These are phyloP conservation scores for Augochlorella aurata DNA, from an alignment of 2,888 invertebrate genomes.

Conservation along the genomic window DNA sequence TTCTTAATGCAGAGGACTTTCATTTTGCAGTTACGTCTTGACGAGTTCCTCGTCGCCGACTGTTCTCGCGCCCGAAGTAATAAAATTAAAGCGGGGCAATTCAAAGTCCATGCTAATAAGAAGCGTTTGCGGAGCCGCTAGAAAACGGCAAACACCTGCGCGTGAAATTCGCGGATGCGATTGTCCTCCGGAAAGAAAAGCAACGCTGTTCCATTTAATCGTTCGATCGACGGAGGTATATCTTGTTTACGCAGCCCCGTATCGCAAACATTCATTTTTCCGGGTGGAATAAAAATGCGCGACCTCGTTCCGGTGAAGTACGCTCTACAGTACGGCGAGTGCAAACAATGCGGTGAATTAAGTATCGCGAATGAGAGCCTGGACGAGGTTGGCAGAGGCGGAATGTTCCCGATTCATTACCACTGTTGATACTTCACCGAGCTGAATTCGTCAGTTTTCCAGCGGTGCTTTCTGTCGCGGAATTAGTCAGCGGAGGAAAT, in stretches of 20 bases:
- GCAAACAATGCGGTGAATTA: neutral
- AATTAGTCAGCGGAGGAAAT: conserved; percentile 59
- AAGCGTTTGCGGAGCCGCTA: too few relatives aligned
- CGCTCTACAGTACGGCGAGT: neutral
- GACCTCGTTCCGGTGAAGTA: neutral
- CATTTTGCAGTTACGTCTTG: too few relatives aligned
- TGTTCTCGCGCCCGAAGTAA: too few relatives aligned
- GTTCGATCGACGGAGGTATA: neutral
- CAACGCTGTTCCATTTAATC: neutral
- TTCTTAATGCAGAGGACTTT: too few relatives aligned
- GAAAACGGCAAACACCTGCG: too few relatives aligned
- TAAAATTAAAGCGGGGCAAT: too few relatives aligned
- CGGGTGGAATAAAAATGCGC: neutral
- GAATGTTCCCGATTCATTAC: neutral
- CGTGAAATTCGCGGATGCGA: neutral
- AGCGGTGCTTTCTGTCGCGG: conserved; percentile 24
- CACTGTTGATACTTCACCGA: neutral
- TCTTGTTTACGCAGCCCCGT: neutral
- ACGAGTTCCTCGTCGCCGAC: too few relatives aligned
- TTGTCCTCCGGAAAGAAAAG: neutral
- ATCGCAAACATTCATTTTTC: neutral
- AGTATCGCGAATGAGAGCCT: neutral
- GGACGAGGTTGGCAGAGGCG: neutral
- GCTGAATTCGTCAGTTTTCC: conserved; percentile 33
- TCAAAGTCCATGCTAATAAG: too few relatives aligned